Evolutionary conservation across 1,140 invertebrate genomes (phyloP), one percentile per base, ranked within the genome.

Genomic region (Teleopsis dalmanni): DNA sequence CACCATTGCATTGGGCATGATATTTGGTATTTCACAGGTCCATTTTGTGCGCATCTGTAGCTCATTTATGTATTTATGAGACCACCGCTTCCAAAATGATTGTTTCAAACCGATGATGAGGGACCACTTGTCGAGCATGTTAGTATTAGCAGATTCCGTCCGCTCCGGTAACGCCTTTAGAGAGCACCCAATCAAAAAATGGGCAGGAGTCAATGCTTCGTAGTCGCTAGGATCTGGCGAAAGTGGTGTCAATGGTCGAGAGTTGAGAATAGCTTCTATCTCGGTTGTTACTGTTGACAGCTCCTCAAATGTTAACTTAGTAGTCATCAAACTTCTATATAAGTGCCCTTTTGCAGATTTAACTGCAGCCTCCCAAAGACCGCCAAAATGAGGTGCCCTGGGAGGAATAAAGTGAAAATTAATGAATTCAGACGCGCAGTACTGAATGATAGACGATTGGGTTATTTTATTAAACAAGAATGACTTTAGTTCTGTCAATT

Each of bases 281-380:
- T 53, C 26, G 2, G n/a, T 26, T 9, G 53, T 21, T 16, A 55
- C n/a, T 27, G 58, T 62, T 3, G 25, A 26, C n/a, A 60, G 38
- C 45, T 59, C 52, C 47, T 59, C 55, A 46, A 42, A 60, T n/a
- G 50, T 55, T 7, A 56, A 23, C 0, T 16, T 4, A n/a, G 37
- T 13, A 26, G 18, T 21, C 19, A 51, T 53, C 14, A 65, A 23
- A 7, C 55, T 47, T 18, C 44, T 44, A 23, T 29, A 35, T 31
- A 70, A 37, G 47, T 58, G 58, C 21, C 42, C 38, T 50, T 72
- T 71, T n/a, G 52, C 36, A 25, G 35, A 40, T 44, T 61, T 60
- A 3, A 69, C 59, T 18, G 35, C 52, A 16, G 51, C 48, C 45
- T 69, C 42, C 42, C 14, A 44, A 31, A 50, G 16, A 50, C 48